Evolutionary conservation across 2,797 vertebrate species (phyloP).

Genomic region (Acestrorhynchus altus): DNA sequence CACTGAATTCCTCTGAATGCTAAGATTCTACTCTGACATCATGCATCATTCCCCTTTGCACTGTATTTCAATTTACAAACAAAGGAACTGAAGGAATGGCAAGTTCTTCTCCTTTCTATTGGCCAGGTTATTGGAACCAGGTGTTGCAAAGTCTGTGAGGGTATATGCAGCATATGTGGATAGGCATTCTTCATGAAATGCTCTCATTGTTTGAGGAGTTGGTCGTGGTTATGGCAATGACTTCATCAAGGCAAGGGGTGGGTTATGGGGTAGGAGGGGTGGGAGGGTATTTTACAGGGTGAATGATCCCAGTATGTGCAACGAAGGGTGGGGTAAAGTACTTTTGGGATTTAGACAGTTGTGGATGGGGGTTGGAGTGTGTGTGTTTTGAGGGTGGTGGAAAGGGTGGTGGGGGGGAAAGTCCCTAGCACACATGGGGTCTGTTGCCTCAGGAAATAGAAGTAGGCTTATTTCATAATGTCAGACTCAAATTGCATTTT

Average conservation of each 20-base stretch:
- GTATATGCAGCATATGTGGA: conserved; percentile 51
- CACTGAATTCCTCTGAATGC: conserved; percentile 2
- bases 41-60: conserved; percentile 11
- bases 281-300: conserved; percentile 46
- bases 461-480: conserved; percentile 51
- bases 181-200: conserved; percentile 56
- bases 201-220: conserved; percentile 56
- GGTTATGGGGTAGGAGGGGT: conserved; percentile 54
- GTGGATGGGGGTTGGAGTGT: conserved; percentile 36
- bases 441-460: conserved; percentile 74
- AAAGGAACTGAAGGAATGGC: conserved; percentile 57
- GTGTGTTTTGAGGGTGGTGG: conserved; percentile 54
- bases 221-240: conserved; percentile 72
- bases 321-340: conserved; percentile 55
- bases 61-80: conserved; percentile 65
- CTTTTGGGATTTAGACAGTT: conserved; percentile 39
- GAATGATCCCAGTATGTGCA: conserved; percentile 56
- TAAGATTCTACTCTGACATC: conserved; percentile 24
- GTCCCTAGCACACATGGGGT: conserved; percentile 74
- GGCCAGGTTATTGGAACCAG: conserved; percentile 77
- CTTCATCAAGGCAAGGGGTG: conserved; percentile 66
- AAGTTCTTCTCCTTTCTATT: conserved; percentile 64
- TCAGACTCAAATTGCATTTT: conserved; percentile 51
- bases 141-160: conserved; percentile 68
- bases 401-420: conserved; percentile 60